Percentiles rank a stretch among this genome's conserved stretches.
Conservation (phyloP, 2,113 vertebrate genomes). For the Tamias sibiricus region DNA sequence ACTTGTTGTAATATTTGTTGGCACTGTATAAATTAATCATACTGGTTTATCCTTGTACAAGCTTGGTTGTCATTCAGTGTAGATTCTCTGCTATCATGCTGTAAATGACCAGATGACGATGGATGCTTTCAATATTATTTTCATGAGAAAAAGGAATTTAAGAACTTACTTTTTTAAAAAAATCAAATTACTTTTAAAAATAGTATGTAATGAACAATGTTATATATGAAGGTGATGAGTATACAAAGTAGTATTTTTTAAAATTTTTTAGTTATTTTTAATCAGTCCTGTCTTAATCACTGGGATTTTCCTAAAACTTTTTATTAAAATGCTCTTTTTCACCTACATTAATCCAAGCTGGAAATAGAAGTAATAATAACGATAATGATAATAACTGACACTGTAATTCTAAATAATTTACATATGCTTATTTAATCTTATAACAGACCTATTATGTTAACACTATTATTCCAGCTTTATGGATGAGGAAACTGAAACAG, state of each 20-base stretch:
- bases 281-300: background rate
- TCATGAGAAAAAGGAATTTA: background rate
- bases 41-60: background rate
- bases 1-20: background rate
- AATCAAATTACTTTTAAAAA: slow-evolving; percentile 6
- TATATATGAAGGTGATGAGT: background rate
- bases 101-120: background rate
- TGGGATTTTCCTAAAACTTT: background rate
- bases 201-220: background rate
- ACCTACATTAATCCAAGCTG: background rate
- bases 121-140: background rate
- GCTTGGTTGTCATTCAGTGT: background rate
- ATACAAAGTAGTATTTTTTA: background rate
- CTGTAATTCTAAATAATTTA: background rate
- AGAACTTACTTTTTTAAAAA: background rate
- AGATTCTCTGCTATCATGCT: background rate
- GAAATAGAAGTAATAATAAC: background rate
- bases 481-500: background rate
- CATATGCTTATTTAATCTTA: background rate
- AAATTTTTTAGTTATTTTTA: slow-evolving; percentile 29
- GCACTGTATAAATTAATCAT: background rate
- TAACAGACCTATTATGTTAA: background rate
- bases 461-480: background rate
- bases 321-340: slow-evolving; percentile 27
- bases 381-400: background rate